Evolutionary conservation across 2,113 vertebrate genomes (phyloP), one percentile per base, ranked within the genome.

Genomic region (Hippoglossus stenolepis): DNA sequence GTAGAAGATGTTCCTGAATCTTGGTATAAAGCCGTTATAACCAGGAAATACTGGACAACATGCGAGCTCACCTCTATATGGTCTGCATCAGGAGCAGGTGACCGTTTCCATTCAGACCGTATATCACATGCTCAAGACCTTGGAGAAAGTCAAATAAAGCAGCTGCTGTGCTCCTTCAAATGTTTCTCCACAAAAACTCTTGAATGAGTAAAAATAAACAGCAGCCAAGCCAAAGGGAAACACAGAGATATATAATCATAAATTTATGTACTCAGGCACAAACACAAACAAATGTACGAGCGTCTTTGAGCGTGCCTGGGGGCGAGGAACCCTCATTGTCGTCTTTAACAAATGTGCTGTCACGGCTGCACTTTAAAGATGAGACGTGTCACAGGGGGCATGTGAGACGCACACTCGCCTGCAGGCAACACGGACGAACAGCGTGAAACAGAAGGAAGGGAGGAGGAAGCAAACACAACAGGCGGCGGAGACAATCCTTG

Each of bases 361-460:
- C 87, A 85, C 56, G 72, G 74, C 60, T 77, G 87, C 83, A 77
- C 73, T 85, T 87, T 87, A 70, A 89, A 83, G 88, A 86, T 10
- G 65, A 77, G 78, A 78, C 14, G 35, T 75, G 80, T 77, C 84
- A 70, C 76, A 0, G 64, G 75, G 79, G 65, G 65, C 28, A 18
- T 28, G 40, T 0, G 62, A 65, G 80, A 43, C 73, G 65, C 60
- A 69, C 18, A 6, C 15, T 60, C 4, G 79, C 86, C 84, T 57
- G 51, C 51, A 79, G 85, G 89, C 69, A 75, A 11, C 79, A 69
- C 7, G 63, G 77, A 24, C 28, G 12, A 79, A 20, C 60, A 7
- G 65, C 60, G 71, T 49, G 73, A 26, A 82, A 82, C 83, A 82
- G 75, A 84, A 72, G 80, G 69, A n/a, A 21, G 63, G 79, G 69